Conservation (phyloP, 1,140 invertebrate genomes). For the Panonychus citri region DNA sequence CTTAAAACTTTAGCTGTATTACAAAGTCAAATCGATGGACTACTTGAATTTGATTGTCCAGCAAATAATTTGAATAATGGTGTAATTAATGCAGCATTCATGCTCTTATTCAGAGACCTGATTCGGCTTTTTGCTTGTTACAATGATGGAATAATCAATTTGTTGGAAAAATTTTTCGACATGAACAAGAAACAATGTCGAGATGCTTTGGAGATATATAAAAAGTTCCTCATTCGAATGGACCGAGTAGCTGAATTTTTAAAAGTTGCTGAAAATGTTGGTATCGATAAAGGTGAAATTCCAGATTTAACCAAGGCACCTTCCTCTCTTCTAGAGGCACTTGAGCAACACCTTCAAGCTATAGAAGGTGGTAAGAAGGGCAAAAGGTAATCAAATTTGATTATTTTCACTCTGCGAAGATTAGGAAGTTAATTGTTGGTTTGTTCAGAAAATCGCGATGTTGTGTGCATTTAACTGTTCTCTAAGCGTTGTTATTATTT, state of each 20-base stretch:
- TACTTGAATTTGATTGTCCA: slow-evolving; percentile 92
- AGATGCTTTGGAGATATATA: slow-evolving; percentile 94
- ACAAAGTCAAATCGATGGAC: slow-evolving; percentile 77
- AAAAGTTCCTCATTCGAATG: slow-evolving; percentile 96
- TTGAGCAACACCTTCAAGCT: slow-evolving; percentile 80
- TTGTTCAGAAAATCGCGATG: not conserved
- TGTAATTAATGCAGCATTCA: slow-evolving; percentile 95
- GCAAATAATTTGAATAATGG: slow-evolving; percentile 91
- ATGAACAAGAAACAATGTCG: slow-evolving; percentile 96
- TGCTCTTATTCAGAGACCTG: slow-evolving; percentile 91
- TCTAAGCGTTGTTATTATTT: too few relatives aligned
- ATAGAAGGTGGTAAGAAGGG: slow-evolving; percentile 68
- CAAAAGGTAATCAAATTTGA: not conserved
- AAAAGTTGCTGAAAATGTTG: slow-evolving; percentile 90
- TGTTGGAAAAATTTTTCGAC: slow-evolving; percentile 84
- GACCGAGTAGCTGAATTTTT: slow-evolving; percentile 95
- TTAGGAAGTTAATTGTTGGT: not conserved
- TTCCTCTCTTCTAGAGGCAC: slow-evolving; percentile 82
- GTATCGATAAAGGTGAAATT: slow-evolving; percentile 96
- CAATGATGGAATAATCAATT: slow-evolving; percentile 98
- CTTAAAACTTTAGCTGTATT: slow-evolving; percentile 87
- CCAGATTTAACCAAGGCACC: slow-evolving; percentile 97
- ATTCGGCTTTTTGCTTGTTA: slow-evolving; percentile 97
- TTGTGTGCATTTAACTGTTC: too few relatives aligned
- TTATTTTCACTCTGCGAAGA: not conserved